Conservation (phyloP, 2,888 invertebrate species). For the Exocentrus adspersus region DNA sequence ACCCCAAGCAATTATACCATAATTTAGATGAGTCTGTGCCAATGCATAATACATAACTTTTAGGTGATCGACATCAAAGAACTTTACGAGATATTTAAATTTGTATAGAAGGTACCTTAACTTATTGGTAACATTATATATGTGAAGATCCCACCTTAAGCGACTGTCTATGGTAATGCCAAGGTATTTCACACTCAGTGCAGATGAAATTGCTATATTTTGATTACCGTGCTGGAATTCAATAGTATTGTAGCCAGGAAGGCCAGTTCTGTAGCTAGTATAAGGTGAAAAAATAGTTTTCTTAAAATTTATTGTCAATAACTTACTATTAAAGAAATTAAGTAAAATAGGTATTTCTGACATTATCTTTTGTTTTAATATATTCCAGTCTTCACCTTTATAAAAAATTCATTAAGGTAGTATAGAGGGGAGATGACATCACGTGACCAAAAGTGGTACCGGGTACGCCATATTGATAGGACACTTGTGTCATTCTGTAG, state of each 20-base stretch:
- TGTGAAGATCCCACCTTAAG: slow-evolving; percentile 6
- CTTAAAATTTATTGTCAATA: too few species aligned
- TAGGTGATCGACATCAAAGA: not conserved
- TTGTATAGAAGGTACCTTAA: not conserved
- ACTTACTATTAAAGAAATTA: too few species aligned
- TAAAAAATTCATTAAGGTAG: too few species aligned
- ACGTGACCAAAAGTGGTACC: too few species aligned
- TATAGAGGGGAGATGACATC: too few species aligned
- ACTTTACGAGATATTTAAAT: not conserved
- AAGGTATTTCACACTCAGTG: not conserved
- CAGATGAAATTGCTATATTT: not conserved
- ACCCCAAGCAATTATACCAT: not conserved
- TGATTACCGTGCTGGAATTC: not conserved
- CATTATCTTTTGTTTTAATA: too few species aligned
- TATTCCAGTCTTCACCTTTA: too few species aligned
- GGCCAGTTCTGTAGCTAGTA: not conserved
- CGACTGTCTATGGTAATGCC: not conserved
- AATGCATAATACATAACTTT: not conserved
- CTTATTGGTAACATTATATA: not conserved
- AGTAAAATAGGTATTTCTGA: too few species aligned
- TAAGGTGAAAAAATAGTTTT: not conserved
- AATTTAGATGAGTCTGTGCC: too few species aligned
- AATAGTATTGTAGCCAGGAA: not conserved
- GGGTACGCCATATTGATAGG: too few species aligned
- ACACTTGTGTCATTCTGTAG: too few species aligned